Evolutionary conservation across 2,888 invertebrate species (phyloP).

Genomic region (Lumbricus terrestris): DNA sequence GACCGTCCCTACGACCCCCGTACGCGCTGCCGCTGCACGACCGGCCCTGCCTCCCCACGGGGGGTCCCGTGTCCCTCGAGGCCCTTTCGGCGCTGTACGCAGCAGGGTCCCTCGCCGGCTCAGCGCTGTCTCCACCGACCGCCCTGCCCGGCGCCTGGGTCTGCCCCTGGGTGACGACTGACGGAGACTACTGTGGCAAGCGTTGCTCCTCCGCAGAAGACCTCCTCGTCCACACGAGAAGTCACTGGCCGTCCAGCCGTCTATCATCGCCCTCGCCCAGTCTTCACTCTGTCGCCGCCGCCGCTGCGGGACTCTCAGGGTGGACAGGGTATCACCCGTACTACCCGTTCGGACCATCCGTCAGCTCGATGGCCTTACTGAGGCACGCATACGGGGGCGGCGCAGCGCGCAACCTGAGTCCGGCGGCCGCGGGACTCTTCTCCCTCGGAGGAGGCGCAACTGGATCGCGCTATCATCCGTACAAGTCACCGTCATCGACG

Average conservation of each 20-base stretch:
- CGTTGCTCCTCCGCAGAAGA: not conserved
- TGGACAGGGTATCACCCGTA: not conserved
- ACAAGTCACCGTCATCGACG: slow-evolving; percentile 8
- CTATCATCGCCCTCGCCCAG: not conserved
- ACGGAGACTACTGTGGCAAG: slow-evolving; percentile 3
- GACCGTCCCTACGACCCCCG: not conserved
- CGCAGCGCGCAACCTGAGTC: not conserved
- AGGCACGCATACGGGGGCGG: not conserved
- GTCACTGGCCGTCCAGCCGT: slow-evolving; percentile 10
- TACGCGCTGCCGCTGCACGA: not conserved
- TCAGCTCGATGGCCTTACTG: not conserved
- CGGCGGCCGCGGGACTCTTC: not conserved
- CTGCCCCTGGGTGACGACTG: not conserved
- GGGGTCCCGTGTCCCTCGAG: not conserved
- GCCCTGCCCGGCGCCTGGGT: not conserved
- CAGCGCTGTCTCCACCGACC: not conserved
- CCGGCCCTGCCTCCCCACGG: not conserved
- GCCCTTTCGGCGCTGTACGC: not conserved
- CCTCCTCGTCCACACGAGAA: slow-evolving; percentile 5
- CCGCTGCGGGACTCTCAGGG: not conserved
- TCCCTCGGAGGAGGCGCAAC: not conserved
- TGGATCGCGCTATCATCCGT: not conserved
- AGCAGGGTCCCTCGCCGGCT: not conserved
- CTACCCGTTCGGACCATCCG: not conserved
- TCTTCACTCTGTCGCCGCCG: not conserved